Evolutionary conservation across 1,140 invertebrate genomes (phyloP), one percentile per base, ranked within the genome.

Genomic region (Aphelinus atriplicis): DNA sequence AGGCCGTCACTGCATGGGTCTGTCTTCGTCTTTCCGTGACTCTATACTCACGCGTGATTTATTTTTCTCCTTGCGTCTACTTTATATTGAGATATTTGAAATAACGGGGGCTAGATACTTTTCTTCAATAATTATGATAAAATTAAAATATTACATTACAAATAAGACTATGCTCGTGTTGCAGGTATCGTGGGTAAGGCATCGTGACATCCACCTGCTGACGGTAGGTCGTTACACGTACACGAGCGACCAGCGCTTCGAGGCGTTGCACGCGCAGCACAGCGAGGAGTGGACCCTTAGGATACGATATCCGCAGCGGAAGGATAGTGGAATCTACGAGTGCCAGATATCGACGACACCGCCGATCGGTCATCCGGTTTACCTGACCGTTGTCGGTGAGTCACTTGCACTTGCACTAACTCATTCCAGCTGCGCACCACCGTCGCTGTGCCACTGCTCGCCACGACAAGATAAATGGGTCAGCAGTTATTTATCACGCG

Each of bases 281-380:
- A 91, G 93, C 7, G 93, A 95, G 80, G 93, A 94, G 80, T 94
- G 93, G 93, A 92, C 92, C 4, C 83, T 96, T 79, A 84, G 90
- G 87, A 92, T 95, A 89, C 89, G 93, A 63, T 94, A 93, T 85
- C 92, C 93, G 0, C 93, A 94, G 84, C 88, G 91, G 26, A 92
- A 92, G 78, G 95, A 96, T 85, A 92, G 93, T 1, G 95, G 95
- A 56, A 91, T 94, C 58, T 95, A 95, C 84, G 94, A 95, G 85
- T 96, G 95, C 81, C 95, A 96, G 86, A 94, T 97, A 81, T 94
- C 93, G 76, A 96, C 95, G 5, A 95, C 94, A 4, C 95, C 95
- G 48, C 94, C 94, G 46, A 92, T 94, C 46, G 94, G 94, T 63
- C 92, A 94, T 82, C 91, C 92, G 7, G 90, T 96, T 58, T 91